Evolutionary conservation across 2,888 invertebrate species (phyloP).

Genomic region (Automeris io): DNA sequence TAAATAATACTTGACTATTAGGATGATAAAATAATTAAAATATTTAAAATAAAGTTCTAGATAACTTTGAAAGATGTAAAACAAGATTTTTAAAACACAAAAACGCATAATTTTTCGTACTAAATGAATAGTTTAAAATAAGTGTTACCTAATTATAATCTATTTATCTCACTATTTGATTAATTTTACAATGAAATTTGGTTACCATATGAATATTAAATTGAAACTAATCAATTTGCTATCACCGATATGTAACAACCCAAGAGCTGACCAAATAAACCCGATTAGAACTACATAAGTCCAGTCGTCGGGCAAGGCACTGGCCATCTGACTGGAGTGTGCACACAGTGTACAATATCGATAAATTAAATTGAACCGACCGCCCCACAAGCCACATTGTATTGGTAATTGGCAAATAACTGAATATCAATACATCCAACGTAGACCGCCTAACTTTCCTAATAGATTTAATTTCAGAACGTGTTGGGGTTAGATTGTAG

Average conservation of each 20-base stretch:
- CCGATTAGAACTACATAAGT: slow-evolving; percentile 22
- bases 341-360: slow-evolving; percentile 30
- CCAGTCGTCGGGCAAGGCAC: slow-evolving; percentile 13
- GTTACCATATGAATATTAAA: not conserved
- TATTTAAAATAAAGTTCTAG: no score
- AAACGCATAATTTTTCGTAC: no score
- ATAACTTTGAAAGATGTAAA: no score
- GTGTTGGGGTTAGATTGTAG: slow-evolving; percentile 19
- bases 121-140: no score
- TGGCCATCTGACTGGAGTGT: slow-evolving; percentile 12
- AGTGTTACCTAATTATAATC: no score
- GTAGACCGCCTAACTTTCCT: slow-evolving; percentile 17
- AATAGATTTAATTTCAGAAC: slow-evolving; percentile 45
- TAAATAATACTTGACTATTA: no score
- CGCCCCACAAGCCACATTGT: slow-evolving; percentile 31
- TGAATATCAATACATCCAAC: slow-evolving; percentile 7
- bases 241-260: slow-evolving; percentile 36
- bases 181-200: not conserved
- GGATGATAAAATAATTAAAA: no score
- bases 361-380: slow-evolving; percentile 63
- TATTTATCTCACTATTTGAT: no score
- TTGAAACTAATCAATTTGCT: slow-evolving; percentile 34
- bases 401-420: slow-evolving; percentile 61
- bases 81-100: no score
- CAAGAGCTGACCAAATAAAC: slow-evolving; percentile 39